Base-by-base conservation (phyloP, 1,140 invertebrate genomes). In the Drosophila prosaltans region DNA sequence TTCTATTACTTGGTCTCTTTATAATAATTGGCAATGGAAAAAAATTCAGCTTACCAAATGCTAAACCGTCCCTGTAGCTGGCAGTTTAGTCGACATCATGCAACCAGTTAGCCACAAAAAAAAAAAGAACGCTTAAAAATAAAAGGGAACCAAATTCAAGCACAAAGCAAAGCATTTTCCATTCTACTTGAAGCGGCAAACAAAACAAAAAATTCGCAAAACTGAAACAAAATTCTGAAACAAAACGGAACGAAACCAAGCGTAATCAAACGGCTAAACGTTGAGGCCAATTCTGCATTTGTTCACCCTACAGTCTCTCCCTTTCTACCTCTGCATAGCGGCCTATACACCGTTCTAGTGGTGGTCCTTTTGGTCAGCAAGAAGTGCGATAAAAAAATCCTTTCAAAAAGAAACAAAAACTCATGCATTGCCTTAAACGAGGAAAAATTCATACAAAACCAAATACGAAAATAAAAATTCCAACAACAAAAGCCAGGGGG, bases 241-340 rank as follows among this genome's bases (percentile, higher is more conserved):
- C 28, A 39, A 28, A 9, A 16, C 65, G 39, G 11, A 21, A 28
- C 21, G 28, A 26, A 73, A 59, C 72, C 54, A 55, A 48, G 73
- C 74, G 66, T 60, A 76, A 70, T 70, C 60, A 70, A 64, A 76
- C 55, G 60, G 58, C 74, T 77, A 77, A 77, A 76, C 74, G 66
- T 4, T 51, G 45, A 10, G 45, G 21, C 45, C 45, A 51, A 51
- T 51, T 51, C 45, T 51, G 45, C 45, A 51, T 51, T 51, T 26
- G 45, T 51, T 6, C 36, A 2, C 9, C 36, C 58, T 11, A 24
- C 45, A 11, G 2, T 40, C 51, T 36, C 59, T 39, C 11, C 21
- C 32, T 45, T 59, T 43, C 16, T n/a, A 5, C 2, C 21, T 4
- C 28, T 30, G 16, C 16, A 16, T 30, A 30, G 28, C 28, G 2